Percentiles rank a stretch among this genome's conserved stretches.
Evolutionary conservation across 2,797 vertebrate species (phyloP).

Genomic region (Alexandromys oeconomus): DNA sequence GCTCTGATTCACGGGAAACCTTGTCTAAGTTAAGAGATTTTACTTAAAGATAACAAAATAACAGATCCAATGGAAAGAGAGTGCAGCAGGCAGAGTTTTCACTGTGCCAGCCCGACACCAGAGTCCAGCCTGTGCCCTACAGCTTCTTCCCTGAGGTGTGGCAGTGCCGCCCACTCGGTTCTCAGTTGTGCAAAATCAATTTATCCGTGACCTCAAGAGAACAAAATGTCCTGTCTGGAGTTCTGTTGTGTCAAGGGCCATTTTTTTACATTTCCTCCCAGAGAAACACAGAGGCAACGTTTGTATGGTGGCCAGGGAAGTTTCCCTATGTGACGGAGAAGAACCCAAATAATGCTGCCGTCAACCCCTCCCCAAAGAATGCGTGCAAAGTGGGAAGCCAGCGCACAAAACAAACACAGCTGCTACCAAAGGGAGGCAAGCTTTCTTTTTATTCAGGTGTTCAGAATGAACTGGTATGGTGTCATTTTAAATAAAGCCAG

Average conservation of each 20-base stretch:
- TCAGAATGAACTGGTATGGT: background rate
- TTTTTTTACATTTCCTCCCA: too few relatives aligned
- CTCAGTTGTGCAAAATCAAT: background rate
- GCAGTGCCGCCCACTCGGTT: background rate
- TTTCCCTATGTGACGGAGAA: background rate
- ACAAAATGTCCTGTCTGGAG: too few relatives aligned
- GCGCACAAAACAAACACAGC: too few relatives aligned
- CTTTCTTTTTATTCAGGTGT: constrained; percentile 46
- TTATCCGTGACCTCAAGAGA: background rate
- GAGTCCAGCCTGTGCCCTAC: too few relatives aligned
- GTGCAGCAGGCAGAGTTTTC: background rate
- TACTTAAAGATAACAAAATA: background rate
- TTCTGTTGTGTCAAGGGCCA: background rate
- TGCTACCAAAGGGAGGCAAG: fast-evolving
- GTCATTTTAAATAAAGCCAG: background rate
- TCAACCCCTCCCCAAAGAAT: fast-evolving
- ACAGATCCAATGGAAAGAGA: background rate
- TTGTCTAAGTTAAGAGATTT: background rate
- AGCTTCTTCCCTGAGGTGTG: background rate
- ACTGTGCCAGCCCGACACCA: fast-evolving
- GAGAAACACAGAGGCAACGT: background rate
- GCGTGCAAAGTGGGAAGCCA: fast-evolving
- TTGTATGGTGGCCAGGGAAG: too few relatives aligned
- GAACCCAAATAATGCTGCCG: fast-evolving
- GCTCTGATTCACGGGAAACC: background rate